Percentiles rank a stretch among this genome's conserved stretches.
Evolutionary conservation across 1,140 invertebrate genomes (phyloP).

Genomic region (Heliconius himera): DNA sequence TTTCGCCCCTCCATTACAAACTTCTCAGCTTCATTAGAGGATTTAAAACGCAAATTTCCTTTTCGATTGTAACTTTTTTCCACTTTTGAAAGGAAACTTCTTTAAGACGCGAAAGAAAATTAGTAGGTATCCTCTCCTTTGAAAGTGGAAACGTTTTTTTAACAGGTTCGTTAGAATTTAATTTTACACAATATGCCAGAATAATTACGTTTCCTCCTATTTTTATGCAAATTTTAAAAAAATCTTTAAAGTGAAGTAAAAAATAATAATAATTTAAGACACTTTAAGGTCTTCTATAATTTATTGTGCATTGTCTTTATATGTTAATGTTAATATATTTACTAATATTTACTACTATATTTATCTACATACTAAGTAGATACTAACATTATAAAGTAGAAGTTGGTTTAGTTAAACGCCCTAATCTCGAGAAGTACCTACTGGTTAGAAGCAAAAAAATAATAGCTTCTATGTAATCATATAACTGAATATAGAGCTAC

Average conservation of each 20-base stretch:
- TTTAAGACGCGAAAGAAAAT: constrained; percentile 79
- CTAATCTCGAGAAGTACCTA: too few relatives aligned
- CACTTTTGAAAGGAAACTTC: constrained; percentile 78
- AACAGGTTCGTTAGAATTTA: constrained; percentile 70
- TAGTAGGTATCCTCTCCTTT: constrained; percentile 80
- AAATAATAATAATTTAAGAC: too few relatives aligned
- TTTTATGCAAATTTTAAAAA: constrained; percentile 20
- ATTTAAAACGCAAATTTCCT: constrained; percentile 82
- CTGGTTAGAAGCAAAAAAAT: too few relatives aligned
- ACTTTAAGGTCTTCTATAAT: too few relatives aligned
- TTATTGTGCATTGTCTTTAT: too few relatives aligned
- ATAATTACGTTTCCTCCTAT: constrained; percentile 36
- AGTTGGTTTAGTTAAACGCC: too few relatives aligned
- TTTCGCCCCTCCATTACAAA: constrained; percentile 80
- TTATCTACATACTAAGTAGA: too few relatives aligned
- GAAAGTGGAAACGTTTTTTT: constrained; percentile 72
- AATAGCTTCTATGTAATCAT: too few relatives aligned
- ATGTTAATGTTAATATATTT: too few relatives aligned
- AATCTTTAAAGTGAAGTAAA: not conserved
- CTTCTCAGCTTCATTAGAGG: constrained; percentile 81
- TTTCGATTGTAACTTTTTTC: constrained; percentile 82
- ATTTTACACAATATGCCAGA: constrained; percentile 66
- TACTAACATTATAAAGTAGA: too few relatives aligned
- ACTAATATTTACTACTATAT: too few relatives aligned
- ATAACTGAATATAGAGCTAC: too few relatives aligned